phyloP scores from a whole-genome alignment of 2,797 vertebrate genomes.

The Loris lydekkerianus region DNA sequence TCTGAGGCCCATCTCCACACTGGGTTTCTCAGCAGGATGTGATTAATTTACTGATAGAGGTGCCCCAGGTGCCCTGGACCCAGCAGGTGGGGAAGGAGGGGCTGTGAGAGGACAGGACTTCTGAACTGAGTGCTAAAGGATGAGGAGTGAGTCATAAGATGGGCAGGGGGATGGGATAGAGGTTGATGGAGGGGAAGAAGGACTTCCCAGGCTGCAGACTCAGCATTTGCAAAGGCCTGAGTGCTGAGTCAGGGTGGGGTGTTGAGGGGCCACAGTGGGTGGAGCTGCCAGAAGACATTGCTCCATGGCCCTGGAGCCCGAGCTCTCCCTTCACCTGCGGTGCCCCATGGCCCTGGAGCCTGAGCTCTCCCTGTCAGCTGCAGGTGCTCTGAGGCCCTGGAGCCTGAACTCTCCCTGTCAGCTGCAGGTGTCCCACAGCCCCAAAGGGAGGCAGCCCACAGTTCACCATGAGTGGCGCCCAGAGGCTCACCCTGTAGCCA shows the following conservation, averaged over 20 bases:
- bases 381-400: not conserved
- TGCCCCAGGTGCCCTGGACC: no score
- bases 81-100: not conserved
- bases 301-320: not conserved
- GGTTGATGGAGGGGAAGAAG: not conserved
- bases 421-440: fast-evolving
- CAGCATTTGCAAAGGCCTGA: not conserved
- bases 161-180: no score
- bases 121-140: not conserved
- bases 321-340: no score
- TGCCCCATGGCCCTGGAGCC: not conserved
- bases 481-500: not conserved
- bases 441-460: not conserved
- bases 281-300: not conserved
- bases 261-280: not conserved
- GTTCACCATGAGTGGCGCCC: fast-evolving
- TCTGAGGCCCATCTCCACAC: not conserved
- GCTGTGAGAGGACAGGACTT: not conserved
- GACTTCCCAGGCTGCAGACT: not conserved
- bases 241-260: no score
- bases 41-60: not conserved
- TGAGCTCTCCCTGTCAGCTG: not conserved
- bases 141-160: not conserved
- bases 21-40: not conserved
- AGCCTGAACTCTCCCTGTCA: not conserved